These are phyloP conservation scores for Bos indicus DNA, from an alignment of 2,113 vertebrate genomes.

Conservation along the genomic window DNA sequence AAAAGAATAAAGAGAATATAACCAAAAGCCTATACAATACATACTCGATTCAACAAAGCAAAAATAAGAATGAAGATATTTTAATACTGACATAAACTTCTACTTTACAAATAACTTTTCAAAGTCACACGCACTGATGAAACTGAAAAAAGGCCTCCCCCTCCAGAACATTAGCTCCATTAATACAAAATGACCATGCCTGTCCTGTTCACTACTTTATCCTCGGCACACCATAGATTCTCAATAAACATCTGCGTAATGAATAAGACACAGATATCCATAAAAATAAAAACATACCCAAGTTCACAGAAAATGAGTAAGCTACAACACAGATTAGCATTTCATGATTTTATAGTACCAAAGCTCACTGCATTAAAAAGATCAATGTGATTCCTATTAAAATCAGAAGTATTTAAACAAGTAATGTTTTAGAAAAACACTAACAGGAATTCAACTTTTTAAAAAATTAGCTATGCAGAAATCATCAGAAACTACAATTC, in stretches of 20 bases:
- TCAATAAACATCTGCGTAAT: background rate
- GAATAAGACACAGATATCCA: background rate
- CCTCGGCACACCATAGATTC: background rate
- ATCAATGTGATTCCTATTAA: background rate
- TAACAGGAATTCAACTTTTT: conserved; percentile 25
- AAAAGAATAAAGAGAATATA: background rate
- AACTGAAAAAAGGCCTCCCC: background rate
- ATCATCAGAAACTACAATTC: conserved; percentile 34
- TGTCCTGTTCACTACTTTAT: background rate
- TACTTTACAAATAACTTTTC: conserved; percentile 15
- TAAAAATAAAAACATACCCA: conserved; percentile 20
- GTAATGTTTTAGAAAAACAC: conserved; percentile 2
- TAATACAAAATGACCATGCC: background rate
- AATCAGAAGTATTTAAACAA: conserved; percentile 11
- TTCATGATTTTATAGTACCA: background rate
- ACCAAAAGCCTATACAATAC: background rate
- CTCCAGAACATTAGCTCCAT: background rate
- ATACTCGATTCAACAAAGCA: background rate
- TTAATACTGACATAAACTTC: background rate
- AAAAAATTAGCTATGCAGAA: background rate
- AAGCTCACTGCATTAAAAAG: conserved; percentile 23
- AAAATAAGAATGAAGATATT: background rate
- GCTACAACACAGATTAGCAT: background rate
- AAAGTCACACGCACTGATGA: background rate
- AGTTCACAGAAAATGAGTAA: background rate